These are phyloP conservation scores for Microchrysa polita DNA, from an alignment of 2,888 invertebrate species.

Conservation along the genomic window DNA sequence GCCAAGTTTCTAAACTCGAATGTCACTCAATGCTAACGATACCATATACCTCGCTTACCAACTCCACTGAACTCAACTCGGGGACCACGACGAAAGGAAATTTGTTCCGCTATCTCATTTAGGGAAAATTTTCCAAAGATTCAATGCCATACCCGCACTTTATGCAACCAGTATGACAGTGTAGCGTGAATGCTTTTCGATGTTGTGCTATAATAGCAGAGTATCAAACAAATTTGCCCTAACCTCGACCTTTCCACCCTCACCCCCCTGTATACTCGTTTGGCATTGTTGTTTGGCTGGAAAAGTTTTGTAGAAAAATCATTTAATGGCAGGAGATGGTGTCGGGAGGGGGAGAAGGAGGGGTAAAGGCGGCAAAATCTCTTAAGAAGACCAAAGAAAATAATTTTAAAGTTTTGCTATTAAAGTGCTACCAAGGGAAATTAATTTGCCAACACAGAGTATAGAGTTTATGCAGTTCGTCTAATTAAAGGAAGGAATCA, in stretches of 20 bases:
- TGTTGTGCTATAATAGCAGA: neutral
- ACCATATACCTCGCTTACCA: neutral
- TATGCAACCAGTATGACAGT: too few relatives aligned
- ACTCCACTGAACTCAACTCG: neutral
- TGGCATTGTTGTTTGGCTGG: conserved; percentile 39
- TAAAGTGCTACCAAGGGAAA: conserved; percentile 43
- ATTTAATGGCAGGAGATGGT: too few relatives aligned
- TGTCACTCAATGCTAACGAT: conserved; percentile 30
- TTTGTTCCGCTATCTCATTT: neutral
- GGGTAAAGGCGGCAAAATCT: conserved; percentile 5
- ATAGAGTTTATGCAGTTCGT: conserved; percentile 43
- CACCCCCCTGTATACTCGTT: too few relatives aligned
- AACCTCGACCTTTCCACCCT: too few relatives aligned
- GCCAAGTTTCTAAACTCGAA: conserved; percentile 30
- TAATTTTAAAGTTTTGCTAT: conserved; percentile 38
- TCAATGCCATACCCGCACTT: too few relatives aligned
- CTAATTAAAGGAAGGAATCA: conserved; percentile 44
- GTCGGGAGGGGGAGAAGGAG: too few relatives aligned
- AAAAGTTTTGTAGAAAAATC: conserved; percentile 29
- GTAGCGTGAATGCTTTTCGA: too few relatives aligned
- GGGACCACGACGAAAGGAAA: too few relatives aligned
- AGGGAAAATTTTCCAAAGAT: too few relatives aligned
- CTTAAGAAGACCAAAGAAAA: conserved; percentile 43
- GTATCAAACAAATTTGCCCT: neutral
- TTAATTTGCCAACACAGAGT: conserved; percentile 42